Conservation (phyloP, 2,888 invertebrate genomes). For the Myopa tessellatipennis region DNA sequence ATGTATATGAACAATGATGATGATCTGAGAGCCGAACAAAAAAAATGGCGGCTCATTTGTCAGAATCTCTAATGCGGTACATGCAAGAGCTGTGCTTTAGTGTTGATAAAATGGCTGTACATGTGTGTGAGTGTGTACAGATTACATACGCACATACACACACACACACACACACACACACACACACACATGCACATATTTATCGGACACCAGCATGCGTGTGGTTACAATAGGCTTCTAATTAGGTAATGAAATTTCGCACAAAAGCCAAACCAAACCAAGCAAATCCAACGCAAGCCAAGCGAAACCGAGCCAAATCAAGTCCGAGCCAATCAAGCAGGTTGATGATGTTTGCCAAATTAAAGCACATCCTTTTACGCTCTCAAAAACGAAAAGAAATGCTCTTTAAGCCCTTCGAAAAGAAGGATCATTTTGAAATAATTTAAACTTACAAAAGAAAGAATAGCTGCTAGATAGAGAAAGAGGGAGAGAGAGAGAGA, state of each 20-base stretch:
- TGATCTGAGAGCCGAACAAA: not conserved
- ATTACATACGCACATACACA: no score
- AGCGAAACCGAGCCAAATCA: conserved; percentile 13
- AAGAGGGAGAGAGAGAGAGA: no score
- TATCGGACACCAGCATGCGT: not conserved
- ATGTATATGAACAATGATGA: no score
- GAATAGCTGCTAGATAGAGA: no score
- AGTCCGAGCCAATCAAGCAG: not conserved
- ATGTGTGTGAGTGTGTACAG: not conserved
- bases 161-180: no score
- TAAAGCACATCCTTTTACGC: no score
- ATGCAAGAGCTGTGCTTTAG: not conserved
- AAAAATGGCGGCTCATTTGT: conserved; percentile 1
- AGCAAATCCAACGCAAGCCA: not conserved
- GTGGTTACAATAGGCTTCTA: conserved; percentile 33
- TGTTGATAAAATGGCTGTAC: not conserved
- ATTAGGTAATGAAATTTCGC: conserved; percentile 36
- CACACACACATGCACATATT: not conserved
- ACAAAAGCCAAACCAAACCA: conserved; percentile 28
- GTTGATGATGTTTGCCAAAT: no score
- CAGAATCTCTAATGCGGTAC: not conserved
- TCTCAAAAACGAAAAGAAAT: no score
- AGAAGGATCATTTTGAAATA: no score
- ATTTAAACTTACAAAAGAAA: no score
- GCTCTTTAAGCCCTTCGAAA: no score